Percentiles rank a stretch among this genome's conserved stretches.
These are phyloP conservation scores for Uromys caudimaculatus DNA, from an alignment of 2,797 vertebrate species.

Conservation along the genomic window DNA sequence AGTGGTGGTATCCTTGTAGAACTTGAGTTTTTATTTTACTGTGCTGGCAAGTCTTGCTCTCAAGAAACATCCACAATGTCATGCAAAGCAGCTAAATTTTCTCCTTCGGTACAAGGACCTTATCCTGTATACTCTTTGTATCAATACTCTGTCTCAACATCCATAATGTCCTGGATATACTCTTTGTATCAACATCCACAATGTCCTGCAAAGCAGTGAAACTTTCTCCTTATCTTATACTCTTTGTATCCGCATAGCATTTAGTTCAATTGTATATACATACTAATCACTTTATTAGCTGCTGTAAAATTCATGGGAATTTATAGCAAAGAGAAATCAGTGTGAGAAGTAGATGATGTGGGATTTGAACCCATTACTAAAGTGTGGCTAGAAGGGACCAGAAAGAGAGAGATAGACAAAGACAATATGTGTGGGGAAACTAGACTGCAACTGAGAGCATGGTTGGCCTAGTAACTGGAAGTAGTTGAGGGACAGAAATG, in stretches of 20 bases:
- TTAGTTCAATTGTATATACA: not conserved
- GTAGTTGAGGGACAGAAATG: not conserved
- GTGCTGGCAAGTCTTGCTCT: conserved; percentile 7
- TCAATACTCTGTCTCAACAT: too few species aligned
- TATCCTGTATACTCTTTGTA: too few species aligned
- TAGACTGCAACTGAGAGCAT: not conserved
- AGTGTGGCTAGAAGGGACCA: not conserved
- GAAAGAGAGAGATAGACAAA: not conserved
- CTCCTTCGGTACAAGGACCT: not conserved
- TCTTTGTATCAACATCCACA: not conserved
- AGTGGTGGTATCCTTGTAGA: not conserved
- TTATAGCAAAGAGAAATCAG: not conserved
- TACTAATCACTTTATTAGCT: not conserved
- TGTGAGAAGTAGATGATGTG: not conserved
- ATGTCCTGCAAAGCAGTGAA: not conserved
- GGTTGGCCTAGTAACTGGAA: not conserved
- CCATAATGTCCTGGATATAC: not conserved
- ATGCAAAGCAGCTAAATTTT: not conserved
- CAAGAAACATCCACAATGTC: not conserved
- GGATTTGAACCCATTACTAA: conserved; percentile 33
- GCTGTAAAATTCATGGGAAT: not conserved
- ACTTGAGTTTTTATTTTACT: conserved; percentile 44
- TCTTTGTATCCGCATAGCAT: not conserved
- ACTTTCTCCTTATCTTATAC: not conserved
- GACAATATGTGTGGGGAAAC: not conserved